Evolutionary conservation across 2,888 invertebrate species (phyloP), one percentile per base, ranked within the genome.

Genomic region (Torymus tubicola): DNA sequence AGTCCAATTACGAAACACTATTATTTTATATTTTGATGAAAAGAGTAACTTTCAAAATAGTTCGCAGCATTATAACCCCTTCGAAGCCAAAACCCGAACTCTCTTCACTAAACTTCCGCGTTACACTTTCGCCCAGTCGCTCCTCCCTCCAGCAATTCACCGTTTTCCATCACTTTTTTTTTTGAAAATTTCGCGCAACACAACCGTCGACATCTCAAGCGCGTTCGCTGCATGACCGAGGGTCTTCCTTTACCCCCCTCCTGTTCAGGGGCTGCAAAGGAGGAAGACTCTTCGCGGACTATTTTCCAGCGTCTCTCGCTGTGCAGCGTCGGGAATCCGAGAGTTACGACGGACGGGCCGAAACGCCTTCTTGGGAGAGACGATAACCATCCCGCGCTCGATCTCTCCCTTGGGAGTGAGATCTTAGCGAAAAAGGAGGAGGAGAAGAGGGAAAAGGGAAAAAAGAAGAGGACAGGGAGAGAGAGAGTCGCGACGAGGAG

Each of bases 341-440:
- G 81, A 83, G 72, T 84, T 84, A 82, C 82, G 81, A 81, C 71
- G 63, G 80, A 8, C 42, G 65, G 65, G 76, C 75, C 67, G 85
- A 84, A 84, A 84, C 83, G 84, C 85, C 83, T 83, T 81, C 71
- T 42, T 8, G 42, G 42, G 83, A 85, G 85, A 85, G 84, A 83
- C 85, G 85, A 87, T 88, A 88, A 88, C 86, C 86, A 85, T 83
- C 85, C 81, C 83, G 78, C 81, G 82, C 14, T 31, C 75, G 84
- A 85, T 86, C 84, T 84, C 80, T 86, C 87, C 85, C 85, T 14
- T 16, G 85, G 83, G 86, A 85, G 82, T 82, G 81, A 82, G 63
- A 65, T 79, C 74, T 76, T 72, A 57, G 82, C 18, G 73, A 52
- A 12, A 72, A 53, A 72, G 24, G 64, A 75, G 18, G 64, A 61